Conservation (phyloP, 2,113 vertebrate species). For the Zosterops lateralis region DNA sequence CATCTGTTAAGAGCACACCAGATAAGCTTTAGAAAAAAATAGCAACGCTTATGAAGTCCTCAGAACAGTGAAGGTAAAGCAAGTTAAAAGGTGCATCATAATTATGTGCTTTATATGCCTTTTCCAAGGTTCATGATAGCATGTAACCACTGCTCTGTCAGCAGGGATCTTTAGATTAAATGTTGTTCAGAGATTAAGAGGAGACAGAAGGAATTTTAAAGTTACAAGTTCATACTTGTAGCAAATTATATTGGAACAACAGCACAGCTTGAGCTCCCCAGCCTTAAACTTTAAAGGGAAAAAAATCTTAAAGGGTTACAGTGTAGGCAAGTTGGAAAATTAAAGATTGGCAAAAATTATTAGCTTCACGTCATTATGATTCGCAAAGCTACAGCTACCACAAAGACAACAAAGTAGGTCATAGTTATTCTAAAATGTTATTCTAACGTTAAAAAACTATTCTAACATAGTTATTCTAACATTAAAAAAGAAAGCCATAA, state of each 20-base stretch:
- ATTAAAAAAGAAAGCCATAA: background rate
- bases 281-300: background rate
- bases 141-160: background rate
- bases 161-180: background rate
- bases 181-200: background rate
- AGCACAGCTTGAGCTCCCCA: background rate
- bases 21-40: background rate
- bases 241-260: background rate
- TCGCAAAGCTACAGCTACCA: background rate
- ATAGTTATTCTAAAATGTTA: background rate
- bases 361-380: background rate
- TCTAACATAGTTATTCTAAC: background rate
- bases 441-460: background rate
- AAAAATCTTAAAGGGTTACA: background rate
- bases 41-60: background rate
- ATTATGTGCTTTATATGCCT: background rate
- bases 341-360: background rate
- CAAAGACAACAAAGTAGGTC: background rate
- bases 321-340: background rate
- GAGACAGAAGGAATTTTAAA: background rate
- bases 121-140: background rate
- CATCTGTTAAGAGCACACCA: background rate
- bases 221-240: background rate
- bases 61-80: background rate
- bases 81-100: background rate